A percentile compares a stretch with the other conserved stretches of the same genome.
Conservation (phyloP, 2,888 invertebrate genomes). For the Tipula helvola region DNA sequence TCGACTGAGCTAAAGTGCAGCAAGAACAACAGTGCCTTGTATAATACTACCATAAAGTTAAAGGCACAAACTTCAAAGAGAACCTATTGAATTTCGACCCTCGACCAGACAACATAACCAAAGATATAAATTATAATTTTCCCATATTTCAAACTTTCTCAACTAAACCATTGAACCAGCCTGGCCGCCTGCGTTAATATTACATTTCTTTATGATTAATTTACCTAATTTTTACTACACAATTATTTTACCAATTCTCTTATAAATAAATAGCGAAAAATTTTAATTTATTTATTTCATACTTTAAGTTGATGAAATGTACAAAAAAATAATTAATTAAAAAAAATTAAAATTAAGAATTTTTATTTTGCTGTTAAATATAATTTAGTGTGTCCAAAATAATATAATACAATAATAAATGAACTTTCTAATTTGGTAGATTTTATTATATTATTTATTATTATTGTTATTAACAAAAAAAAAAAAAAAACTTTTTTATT, state of each 20-base stretch:
- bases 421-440: not conserved
- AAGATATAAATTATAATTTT: not conserved
- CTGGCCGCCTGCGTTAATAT: not conserved
- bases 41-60: too few relatives aligned
- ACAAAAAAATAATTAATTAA: not conserved
- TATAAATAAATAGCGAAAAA: not conserved
- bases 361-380: not conserved
- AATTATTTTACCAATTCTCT: not conserved
- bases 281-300: not conserved
- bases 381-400: not conserved
- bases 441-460: not conserved
- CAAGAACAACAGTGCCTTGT: too few relatives aligned
- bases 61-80: too few relatives aligned
- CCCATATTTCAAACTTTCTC: not conserved
- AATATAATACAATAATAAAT: not conserved
- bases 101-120: not conserved
- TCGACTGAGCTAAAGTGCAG: too few relatives aligned
- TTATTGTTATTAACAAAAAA: not conserved
- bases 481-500: not conserved
- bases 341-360: not conserved
- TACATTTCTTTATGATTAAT: not conserved
- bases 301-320: not conserved
- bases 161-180: not conserved
- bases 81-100: not conserved
- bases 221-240: not conserved